phyloP scores from a whole-genome alignment of 1,140 invertebrate genomes.

The Telenomus remus region DNA sequence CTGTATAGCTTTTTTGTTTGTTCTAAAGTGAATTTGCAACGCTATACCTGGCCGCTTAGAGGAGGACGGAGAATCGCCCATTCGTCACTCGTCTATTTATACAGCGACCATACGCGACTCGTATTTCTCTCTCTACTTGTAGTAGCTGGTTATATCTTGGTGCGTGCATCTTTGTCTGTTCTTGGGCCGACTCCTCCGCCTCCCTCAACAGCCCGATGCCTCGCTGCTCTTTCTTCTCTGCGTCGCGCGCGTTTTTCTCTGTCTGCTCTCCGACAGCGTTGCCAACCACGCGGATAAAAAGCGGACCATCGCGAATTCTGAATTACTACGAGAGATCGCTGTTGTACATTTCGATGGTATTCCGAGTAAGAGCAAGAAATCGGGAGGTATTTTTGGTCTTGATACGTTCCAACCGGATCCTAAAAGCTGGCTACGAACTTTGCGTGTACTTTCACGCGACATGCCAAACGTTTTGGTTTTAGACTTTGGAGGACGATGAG shows the following conservation, averaged over 20 bases:
- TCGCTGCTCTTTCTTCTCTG: conserved; percentile 24
- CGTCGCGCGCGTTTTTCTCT: conserved; percentile 10
- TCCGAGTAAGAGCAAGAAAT: conserved; percentile 19
- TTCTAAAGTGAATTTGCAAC: conserved; percentile 19
- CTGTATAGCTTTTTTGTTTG: conserved; percentile 11
- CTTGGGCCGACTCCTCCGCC: conserved; percentile 35
- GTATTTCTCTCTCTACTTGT: conserved; percentile 60
- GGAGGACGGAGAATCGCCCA: conserved; percentile 34
- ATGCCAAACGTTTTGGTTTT: not conserved
- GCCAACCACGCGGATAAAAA: conserved; percentile 34
- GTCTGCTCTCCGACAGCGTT: conserved; percentile 13
- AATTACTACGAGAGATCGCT: conserved; percentile 17
- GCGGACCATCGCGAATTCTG: conserved; percentile 31
- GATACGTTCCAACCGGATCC: conserved; percentile 19
- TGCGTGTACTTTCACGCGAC: conserved; percentile 6
- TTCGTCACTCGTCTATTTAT: conserved; percentile 71
- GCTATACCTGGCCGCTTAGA: conserved; percentile 32
- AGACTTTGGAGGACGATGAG: no score
- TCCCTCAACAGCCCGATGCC: conserved; percentile 20
- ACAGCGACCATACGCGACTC: conserved; percentile 68
- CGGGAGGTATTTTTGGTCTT: conserved; percentile 29
- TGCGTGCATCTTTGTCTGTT: conserved; percentile 26
- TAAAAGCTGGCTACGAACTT: conserved; percentile 15
- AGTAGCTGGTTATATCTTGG: conserved; percentile 43
- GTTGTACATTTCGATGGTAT: conserved; percentile 31